Evolutionary conservation across 2,797 vertebrate species (phyloP).

Genomic region (Distichodus sexfasciatus): DNA sequence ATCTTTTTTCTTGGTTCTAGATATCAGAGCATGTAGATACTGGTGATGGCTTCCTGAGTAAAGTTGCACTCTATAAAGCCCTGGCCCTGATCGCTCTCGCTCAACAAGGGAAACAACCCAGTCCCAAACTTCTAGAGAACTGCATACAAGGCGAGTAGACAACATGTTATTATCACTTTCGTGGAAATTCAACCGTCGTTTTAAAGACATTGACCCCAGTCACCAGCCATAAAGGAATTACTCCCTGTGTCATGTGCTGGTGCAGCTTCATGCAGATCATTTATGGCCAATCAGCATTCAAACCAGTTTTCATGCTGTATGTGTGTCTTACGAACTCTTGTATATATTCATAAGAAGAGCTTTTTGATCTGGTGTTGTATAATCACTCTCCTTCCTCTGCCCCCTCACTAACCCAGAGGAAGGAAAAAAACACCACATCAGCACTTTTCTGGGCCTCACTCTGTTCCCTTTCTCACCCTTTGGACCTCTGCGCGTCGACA

Average conservation of each 20-base stretch:
- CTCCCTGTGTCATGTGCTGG: conserved; percentile 3
- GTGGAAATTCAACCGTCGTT: conserved; percentile 43
- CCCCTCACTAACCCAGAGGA: neutral
- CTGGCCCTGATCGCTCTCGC: conserved; percentile 75
- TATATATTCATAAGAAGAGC: conserved; percentile 28
- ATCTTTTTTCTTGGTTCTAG: conserved; percentile 54
- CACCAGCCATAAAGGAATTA: conserved; percentile 3
- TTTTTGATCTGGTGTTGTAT: neutral
- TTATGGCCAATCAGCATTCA: neutral
- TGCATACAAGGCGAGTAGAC: conserved; percentile 72
- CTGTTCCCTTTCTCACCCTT: neutral
- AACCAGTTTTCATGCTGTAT: neutral
- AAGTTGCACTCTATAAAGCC: conserved; percentile 73
- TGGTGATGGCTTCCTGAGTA: conserved; percentile 72
- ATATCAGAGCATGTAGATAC: conserved; percentile 71
- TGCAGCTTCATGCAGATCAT: neutral
- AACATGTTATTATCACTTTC: neutral
- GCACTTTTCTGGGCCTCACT: neutral
- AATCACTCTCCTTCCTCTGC: neutral
- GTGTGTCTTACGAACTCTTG: neutral
- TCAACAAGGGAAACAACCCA: conserved; percentile 78
- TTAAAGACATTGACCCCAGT: conserved; percentile 36
- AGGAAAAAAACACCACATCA: neutral
- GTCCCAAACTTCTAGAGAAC: conserved; percentile 75
- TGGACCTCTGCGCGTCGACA: neutral